These are phyloP conservation scores for Tigriopus californicus DNA, from an alignment of 2,888 invertebrate species.

Conservation along the genomic window DNA sequence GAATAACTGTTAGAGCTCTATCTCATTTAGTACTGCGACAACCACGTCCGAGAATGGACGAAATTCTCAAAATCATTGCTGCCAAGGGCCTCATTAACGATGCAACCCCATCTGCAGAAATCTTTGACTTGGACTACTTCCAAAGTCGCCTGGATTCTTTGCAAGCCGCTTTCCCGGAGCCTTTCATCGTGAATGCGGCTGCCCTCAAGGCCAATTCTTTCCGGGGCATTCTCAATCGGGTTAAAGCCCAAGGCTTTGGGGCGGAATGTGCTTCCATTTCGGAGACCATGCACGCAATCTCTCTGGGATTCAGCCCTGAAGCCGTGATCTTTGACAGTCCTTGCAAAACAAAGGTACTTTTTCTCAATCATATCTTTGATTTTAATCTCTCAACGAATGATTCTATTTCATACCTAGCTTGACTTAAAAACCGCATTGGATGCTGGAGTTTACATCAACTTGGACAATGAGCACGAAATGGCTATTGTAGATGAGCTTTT, in stretches of 20 bases:
- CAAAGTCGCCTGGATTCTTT: background rate
- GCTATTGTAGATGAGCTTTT: background rate
- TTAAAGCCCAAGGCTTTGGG: background rate
- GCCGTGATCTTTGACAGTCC: slow-evolving; percentile 14
- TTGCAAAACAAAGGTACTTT: slow-evolving; percentile 5
- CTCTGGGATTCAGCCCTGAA: background rate
- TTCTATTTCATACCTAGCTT: background rate
- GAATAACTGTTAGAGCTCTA: too few species aligned
- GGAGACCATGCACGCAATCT: slow-evolving; percentile 4
- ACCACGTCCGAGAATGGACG: background rate
- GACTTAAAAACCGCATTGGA: slow-evolving; percentile 9
- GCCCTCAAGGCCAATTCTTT: slow-evolving; percentile 13
- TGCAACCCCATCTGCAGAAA: slow-evolving; percentile 1
- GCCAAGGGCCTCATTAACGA: slow-evolving; percentile 6
- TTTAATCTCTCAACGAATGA: background rate
- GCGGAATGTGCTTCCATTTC: slow-evolving; percentile 13
- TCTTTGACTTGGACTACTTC: slow-evolving; percentile 15
- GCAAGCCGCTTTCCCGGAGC: background rate
- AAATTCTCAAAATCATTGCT: background rate
- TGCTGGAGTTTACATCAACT: background rate
- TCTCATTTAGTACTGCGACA: too few species aligned
- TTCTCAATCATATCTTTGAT: background rate
- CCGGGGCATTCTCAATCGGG: background rate
- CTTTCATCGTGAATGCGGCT: background rate
- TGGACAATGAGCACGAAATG: slow-evolving; percentile 13